Conservation (phyloP, 1,140 invertebrate species). For the Drosophila subpulchrella region DNA sequence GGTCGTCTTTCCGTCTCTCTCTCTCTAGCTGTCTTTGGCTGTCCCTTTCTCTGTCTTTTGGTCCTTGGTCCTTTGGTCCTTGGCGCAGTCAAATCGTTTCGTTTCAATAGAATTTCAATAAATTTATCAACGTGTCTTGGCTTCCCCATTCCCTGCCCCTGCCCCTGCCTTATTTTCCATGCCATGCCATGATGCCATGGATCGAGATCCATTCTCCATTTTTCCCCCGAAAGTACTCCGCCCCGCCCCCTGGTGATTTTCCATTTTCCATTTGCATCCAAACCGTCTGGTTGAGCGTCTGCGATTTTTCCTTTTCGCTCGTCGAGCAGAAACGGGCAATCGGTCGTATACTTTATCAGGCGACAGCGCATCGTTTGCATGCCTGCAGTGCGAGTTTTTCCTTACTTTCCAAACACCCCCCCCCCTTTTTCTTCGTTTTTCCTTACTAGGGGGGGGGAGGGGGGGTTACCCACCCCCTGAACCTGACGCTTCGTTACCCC, state of each 20-base stretch:
- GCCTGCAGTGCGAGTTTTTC: slow-evolving; percentile 47
- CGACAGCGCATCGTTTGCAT: slow-evolving; percentile 61
- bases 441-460: neutral
- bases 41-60: neutral
- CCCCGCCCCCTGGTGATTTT: slow-evolving; percentile 12
- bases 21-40: no score
- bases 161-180: neutral
- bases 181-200: slow-evolving; percentile 25
- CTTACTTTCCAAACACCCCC: neutral
- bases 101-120: slow-evolving; percentile 83
- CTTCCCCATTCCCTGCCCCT: slow-evolving; percentile 1
- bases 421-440: no score
- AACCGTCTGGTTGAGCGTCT: slow-evolving; percentile 35
- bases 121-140: slow-evolving; percentile 72
- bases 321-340: slow-evolving; percentile 56
- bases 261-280: slow-evolving; percentile 40
- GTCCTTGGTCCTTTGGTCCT: slow-evolving; percentile 3
- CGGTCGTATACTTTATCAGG: slow-evolving; percentile 70
- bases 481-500: slow-evolving; percentile 52
- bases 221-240: neutral
- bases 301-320: slow-evolving; percentile 44
- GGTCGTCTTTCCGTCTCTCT: neutral
- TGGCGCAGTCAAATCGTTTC: slow-evolving; percentile 77
- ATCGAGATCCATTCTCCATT: slow-evolving; percentile 1
- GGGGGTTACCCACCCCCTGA: neutral